These are phyloP conservation scores for Cricetomys ansorgei DNA, from an alignment of 2,113 vertebrate species.

Conservation along the genomic window DNA sequence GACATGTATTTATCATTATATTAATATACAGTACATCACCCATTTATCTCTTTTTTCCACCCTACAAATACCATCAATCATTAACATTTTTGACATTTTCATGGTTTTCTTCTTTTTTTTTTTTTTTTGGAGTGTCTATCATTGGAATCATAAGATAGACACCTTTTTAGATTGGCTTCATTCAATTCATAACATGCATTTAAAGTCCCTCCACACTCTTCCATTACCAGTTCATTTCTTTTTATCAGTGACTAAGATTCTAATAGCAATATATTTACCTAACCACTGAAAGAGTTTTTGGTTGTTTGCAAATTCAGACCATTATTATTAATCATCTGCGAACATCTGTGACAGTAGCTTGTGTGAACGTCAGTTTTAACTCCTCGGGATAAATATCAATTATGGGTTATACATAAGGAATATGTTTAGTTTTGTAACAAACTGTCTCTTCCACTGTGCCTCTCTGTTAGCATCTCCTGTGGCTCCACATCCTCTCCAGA, in stretches of 20 bases:
- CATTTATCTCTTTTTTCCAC: not conserved
- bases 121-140: not conserved
- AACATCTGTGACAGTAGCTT: not conserved
- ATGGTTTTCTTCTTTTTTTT: not conserved
- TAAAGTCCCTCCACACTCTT: not conserved
- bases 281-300: not conserved
- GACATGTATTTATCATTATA: not conserved
- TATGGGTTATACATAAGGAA: not conserved
- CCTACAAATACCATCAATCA: not conserved
- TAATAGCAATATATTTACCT: not conserved
- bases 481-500: too few relatives aligned
- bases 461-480: not conserved
- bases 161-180: not conserved
- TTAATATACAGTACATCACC: not conserved
- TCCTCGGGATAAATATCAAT: too few relatives aligned
- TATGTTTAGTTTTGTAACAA: not conserved
- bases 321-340: not conserved
- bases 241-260: not conserved
- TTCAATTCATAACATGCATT: not conserved
- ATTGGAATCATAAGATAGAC: not conserved
- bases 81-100: not conserved
- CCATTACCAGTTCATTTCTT: not conserved
- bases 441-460: not conserved
- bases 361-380: not conserved
- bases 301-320: not conserved